phyloP scores from a whole-genome alignment of 1,140 invertebrate genomes.

The Notospermus geniculatus region DNA sequence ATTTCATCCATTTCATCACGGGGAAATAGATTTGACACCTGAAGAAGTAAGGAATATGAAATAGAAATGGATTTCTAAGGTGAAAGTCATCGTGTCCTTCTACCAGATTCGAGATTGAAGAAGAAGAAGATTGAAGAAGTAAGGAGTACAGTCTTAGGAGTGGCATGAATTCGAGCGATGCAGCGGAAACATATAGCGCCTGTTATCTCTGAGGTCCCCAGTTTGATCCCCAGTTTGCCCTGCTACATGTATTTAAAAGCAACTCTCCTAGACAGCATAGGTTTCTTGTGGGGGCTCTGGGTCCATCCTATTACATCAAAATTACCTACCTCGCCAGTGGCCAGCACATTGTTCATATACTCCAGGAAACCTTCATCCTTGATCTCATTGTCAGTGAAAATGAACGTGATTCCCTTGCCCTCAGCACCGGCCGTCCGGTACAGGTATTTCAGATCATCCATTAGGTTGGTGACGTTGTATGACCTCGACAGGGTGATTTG shows the following conservation, averaged over 20 bases:
- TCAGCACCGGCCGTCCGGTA: constrained; percentile 89
- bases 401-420: constrained; percentile 95
- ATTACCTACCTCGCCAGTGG: constrained; percentile 67
- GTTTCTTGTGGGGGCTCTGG: no score
- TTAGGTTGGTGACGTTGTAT: constrained; percentile 90
- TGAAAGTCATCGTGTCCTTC: no score
- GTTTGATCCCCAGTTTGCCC: no score
- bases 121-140: constrained; percentile 64
- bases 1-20: constrained; percentile 95
- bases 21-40: constrained; percentile 87
- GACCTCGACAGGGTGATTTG: constrained; percentile 94
- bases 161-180: no score
- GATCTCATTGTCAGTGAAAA: constrained; percentile 95
- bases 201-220: no score
- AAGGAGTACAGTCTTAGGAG: neutral
- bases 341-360: constrained; percentile 94
- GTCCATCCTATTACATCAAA: no score
- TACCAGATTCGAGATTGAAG: no score
- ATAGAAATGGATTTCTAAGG: constrained; percentile 95
- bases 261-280: no score
- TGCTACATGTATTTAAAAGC: no score
- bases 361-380: constrained; percentile 97
- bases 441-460: constrained; percentile 90
- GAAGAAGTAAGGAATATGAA: constrained; percentile 38
- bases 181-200: no score